These are phyloP conservation scores for Axea sp. DNA, from an alignment of 2,888 invertebrate genomes.

Conservation along the genomic window DNA sequence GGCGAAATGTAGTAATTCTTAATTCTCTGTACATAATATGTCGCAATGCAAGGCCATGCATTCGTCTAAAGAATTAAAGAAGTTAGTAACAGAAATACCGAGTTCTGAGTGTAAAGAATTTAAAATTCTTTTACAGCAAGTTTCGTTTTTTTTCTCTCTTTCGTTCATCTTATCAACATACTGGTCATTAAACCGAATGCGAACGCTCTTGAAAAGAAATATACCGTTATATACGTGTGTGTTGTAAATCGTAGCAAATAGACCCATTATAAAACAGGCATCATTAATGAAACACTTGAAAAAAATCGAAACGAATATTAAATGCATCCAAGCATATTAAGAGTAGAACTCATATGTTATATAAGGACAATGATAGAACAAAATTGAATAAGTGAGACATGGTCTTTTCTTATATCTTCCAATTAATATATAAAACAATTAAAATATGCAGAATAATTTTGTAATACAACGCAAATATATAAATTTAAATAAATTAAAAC, in stretches of 20 bases:
- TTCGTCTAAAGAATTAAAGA: constrained; percentile 33
- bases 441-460: no score
- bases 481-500: no score
- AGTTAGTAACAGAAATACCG: constrained; percentile 40
- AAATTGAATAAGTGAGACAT: no score
- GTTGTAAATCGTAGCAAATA: constrained; percentile 37
- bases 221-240: constrained; percentile 32
- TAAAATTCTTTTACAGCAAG: constrained; percentile 33
- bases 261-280: constrained; percentile 47
- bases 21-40: no score
- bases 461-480: no score
- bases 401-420: no score
- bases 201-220: constrained; percentile 40
- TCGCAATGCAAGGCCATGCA: constrained; percentile 48
- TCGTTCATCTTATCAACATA: constrained; percentile 52
- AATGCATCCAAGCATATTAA: constrained; percentile 29
- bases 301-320: constrained; percentile 39
- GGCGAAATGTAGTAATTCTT: no score
- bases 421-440: no score
- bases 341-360: no score
- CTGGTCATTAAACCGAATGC: constrained; percentile 51
- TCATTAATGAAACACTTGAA: constrained; percentile 52
- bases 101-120: constrained; percentile 59
- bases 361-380: no score
- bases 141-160: no score